phyloP scores from a whole-genome alignment of 2,113 vertebrate species.

The Lampris incognitus region DNA sequence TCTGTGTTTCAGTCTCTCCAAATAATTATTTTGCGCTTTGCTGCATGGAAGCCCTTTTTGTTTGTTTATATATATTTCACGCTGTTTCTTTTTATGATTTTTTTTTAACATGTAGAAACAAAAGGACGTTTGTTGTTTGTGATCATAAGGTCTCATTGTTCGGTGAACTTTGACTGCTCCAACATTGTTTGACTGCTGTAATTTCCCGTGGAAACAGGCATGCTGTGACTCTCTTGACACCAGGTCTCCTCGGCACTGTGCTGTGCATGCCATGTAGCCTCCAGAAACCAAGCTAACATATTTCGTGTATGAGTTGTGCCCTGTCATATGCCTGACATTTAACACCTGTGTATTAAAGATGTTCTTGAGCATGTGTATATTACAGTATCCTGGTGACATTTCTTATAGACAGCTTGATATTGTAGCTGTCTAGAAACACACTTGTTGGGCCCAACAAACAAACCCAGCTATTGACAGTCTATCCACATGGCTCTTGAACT shows the following conservation, averaged over 20 bases:
- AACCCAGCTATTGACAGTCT: background rate
- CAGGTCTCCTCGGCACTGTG: constrained; percentile 10
- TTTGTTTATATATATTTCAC: constrained; percentile 36
- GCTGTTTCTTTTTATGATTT: background rate
- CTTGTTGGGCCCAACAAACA: background rate
- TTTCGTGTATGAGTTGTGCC: constrained; percentile 36
- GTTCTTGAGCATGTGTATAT: background rate
- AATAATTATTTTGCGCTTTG: constrained; percentile 15
- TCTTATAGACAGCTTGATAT: constrained; percentile 4
- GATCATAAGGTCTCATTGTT: background rate
- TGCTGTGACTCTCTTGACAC: constrained; percentile 45
- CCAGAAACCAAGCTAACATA: constrained; percentile 21
- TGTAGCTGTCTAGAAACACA: constrained; percentile 30
- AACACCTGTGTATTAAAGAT: constrained; percentile 25
- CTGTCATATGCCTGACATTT: constrained; percentile 17
- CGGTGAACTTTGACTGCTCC: background rate
- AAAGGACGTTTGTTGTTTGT: constrained; percentile 9
- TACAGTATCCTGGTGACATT: background rate
- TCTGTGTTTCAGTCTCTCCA: background rate
- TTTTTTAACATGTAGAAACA: constrained; percentile 7
- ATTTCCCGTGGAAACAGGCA: constrained; percentile 51
- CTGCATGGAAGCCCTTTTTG: constrained; percentile 43
- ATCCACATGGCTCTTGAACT: background rate
- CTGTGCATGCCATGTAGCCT: constrained; percentile 50
- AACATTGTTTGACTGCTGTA: constrained; percentile 27